These are phyloP conservation scores for Allygus modestus DNA, from an alignment of 2,888 invertebrate genomes.

Conservation along the genomic window DNA sequence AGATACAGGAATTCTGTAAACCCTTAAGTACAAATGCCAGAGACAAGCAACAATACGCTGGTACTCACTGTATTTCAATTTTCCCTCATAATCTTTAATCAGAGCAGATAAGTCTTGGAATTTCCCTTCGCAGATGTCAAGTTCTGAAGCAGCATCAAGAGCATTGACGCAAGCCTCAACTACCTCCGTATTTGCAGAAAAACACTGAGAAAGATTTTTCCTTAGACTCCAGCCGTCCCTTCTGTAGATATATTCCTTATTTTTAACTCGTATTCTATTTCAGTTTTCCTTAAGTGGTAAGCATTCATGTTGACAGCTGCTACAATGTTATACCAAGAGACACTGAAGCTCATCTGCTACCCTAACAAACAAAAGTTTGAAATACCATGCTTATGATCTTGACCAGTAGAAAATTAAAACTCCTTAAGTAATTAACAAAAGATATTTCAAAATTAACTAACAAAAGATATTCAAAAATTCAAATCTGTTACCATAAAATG, in stretches of 20 bases:
- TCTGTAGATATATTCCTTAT: background rate
- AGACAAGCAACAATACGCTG: constrained; percentile 3
- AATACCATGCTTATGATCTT: no score
- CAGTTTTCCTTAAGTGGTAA: constrained; percentile 14
- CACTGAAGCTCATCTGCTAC: background rate
- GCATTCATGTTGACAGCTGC: background rate
- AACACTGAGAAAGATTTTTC: constrained; percentile 9
- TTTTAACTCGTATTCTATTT: constrained; percentile 21
- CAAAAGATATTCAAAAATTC: no score
- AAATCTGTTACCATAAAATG: no score
- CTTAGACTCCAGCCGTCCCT: background rate
- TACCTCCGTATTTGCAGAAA: background rate
- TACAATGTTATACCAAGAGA: background rate
- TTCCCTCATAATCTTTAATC: constrained; percentile 12
- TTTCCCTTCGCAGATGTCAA: constrained; percentile 2
- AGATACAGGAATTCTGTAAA: background rate
- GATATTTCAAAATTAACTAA: no score
- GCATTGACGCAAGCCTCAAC: background rate
- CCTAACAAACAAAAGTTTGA: no score
- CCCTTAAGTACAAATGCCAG: constrained; percentile 15
- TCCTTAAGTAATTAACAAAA: no score
- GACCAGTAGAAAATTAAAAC: no score
- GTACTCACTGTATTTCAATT: background rate
- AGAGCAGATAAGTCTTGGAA: background rate
- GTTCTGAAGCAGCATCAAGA: background rate